These are phyloP conservation scores for Reinhardtius hippoglossoides DNA, from an alignment of 2,113 vertebrate species.

Conservation along the genomic window DNA sequence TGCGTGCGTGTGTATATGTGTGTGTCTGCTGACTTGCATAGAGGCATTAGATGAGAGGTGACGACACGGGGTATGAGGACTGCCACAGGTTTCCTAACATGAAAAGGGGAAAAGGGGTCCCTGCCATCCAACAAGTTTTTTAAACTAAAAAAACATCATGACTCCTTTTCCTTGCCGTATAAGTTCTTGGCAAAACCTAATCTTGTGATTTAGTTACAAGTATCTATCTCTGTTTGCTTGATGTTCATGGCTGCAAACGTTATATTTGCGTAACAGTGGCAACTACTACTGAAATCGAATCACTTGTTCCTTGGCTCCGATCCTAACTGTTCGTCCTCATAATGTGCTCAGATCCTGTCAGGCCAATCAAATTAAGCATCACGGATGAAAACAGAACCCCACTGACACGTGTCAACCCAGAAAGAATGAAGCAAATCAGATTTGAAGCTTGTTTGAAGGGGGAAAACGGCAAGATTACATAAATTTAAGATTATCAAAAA, in stretches of 20 bases:
- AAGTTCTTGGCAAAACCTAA: conserved; percentile 1
- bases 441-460: conserved; percentile 6
- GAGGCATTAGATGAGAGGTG: conserved; percentile 59
- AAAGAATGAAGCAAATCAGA: background rate
- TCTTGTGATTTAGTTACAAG: background rate
- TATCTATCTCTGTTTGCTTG: background rate
- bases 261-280: conserved; percentile 3
- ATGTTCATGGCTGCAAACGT: conserved; percentile 3
- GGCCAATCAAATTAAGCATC: conserved; percentile 11
- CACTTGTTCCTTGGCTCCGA: conserved; percentile 20
- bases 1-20: conserved; percentile 24
- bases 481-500: background rate
- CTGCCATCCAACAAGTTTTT: conserved; percentile 27
- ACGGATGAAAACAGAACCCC: conserved; percentile 8
- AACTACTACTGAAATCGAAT: conserved; percentile 27
- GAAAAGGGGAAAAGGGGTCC: conserved; percentile 15
- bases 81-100: conserved; percentile 45
- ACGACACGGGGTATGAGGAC: conserved; percentile 49
- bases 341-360: conserved; percentile 5
- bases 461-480: background rate
- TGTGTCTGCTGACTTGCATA: conserved; percentile 23
- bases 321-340: background rate
- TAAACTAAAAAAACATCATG: conserved; percentile 14
- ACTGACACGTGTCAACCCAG: background rate
- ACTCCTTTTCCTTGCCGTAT: background rate